phyloP scores from a whole-genome alignment of 2,797 vertebrate species.

The Prionace glauca region DNA sequence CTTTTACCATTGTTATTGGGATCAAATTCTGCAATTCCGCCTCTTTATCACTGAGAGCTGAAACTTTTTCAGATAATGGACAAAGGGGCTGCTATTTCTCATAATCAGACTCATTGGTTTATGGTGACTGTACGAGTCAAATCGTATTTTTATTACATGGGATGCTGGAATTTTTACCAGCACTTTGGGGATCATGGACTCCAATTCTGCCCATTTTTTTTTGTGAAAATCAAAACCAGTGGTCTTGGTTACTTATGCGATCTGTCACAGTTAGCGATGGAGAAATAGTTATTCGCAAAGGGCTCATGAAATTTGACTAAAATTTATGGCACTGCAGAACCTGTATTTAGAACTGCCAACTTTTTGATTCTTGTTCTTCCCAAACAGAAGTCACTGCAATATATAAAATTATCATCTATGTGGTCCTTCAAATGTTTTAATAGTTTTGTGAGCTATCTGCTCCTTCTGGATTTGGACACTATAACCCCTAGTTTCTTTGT shows the following conservation, averaged over 20 bases:
- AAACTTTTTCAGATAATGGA: constrained; percentile 6
- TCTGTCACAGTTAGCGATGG: constrained; percentile 25
- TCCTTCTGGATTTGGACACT: background rate
- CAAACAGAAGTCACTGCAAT: background rate
- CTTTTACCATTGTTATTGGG: background rate
- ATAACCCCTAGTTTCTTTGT: background rate
- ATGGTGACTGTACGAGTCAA: background rate
- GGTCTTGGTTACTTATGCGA: constrained; percentile 28
- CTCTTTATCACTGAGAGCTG: background rate
- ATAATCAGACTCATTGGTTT: background rate
- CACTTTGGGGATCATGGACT: constrained; percentile 10
- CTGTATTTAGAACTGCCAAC: background rate
- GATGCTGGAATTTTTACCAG: constrained; percentile 22
- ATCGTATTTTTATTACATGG: constrained; percentile 16
- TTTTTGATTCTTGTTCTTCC: background rate
- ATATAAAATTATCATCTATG: background rate
- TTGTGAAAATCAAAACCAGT: constrained; percentile 23
- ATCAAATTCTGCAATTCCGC: background rate
- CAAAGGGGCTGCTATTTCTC: constrained; percentile 19
- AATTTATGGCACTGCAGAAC: background rate
- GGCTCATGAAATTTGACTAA: constrained; percentile 11
- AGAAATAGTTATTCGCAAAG: background rate
- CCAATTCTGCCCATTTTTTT: background rate
- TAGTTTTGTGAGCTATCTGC: background rate
- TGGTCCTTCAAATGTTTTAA: background rate